Base-by-base conservation (phyloP, 2,113 vertebrate species). In the Pycnonotus jocosus region DNA sequence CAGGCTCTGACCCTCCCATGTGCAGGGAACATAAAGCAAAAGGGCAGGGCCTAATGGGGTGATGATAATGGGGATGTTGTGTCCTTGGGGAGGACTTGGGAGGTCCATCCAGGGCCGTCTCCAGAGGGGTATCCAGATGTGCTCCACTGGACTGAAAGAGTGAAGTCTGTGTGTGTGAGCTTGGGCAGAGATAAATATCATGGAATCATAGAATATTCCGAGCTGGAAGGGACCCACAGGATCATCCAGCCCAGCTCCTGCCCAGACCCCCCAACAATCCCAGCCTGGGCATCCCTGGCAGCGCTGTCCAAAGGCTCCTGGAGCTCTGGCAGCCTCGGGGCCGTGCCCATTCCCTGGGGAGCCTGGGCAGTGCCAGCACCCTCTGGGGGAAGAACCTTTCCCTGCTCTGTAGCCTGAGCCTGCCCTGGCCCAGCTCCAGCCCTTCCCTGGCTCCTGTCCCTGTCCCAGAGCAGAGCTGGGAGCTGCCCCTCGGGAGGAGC, bases 251-350 rank as follows among this genome's bases (percentile, higher is more conserved):
- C 2, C 51, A 25, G 0, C 37, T 0, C 53, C 56, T 56, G 48
- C 85, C 0, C 57, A 87, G 74, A 10, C 24, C 11, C 51, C 51
- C 73, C 84, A 78, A 0, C 53, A 69, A 4, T 1, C 62, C 83
- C 84, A 10, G 15, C 61, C 84, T 69, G 73, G 2, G 3, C 79
- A 81, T 10, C 47, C 73, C 84, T 69, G 71, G 72, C 60, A 86
- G 71, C 7, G 11, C 20, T 60, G 72, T 0, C 84, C 72, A 45
- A 78, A 37, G 6, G 17, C 83, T 60, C 72, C 83, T 60, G 72
- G 53, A 86, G 72, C 72, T 86, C 45, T 86, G 83, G 53, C 72
- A 86, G 83, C 83, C 83, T 86, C 38, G 53, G 83, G 62, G 83
- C 71, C 15, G 72, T 44, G 83, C 31, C 83, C 83, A 77, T 50